Conservation (phyloP, 1,140 invertebrate species). For the Aplysia californica region DNA sequence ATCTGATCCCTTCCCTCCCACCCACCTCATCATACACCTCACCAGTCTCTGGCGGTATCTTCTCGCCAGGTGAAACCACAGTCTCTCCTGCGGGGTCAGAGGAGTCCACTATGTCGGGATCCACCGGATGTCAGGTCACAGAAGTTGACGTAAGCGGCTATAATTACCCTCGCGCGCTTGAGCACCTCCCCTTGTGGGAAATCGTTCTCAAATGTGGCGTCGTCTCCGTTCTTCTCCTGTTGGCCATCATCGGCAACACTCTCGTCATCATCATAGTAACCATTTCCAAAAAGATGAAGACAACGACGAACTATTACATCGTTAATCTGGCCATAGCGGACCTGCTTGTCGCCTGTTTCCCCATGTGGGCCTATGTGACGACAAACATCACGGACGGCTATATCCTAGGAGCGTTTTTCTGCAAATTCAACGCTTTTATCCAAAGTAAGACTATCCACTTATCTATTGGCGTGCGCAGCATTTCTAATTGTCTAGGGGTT, state of each 20-base stretch:
- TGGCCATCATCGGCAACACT: constrained; percentile 57
- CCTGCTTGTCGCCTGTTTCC: constrained; percentile 64
- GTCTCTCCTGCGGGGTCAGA: too few species aligned
- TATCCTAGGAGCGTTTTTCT: constrained; percentile 68
- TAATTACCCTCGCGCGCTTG: background rate
- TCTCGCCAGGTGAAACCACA: too few species aligned
- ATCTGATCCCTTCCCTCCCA: too few species aligned
- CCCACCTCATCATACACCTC: too few species aligned
- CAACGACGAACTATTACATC: constrained; percentile 86
- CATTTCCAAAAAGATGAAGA: constrained; percentile 67
- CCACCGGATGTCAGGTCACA: too few species aligned
- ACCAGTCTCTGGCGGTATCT: too few species aligned
- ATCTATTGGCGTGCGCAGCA: too few species aligned
- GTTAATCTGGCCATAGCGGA: constrained; percentile 84
- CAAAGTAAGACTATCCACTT: constrained; percentile 66
- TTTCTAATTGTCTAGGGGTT: too few species aligned
- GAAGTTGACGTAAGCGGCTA: constrained; percentile 2
- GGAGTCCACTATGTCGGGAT: too few species aligned
- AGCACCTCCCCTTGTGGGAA: constrained; percentile 39
- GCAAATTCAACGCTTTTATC: constrained; percentile 70
- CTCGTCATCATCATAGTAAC: constrained; percentile 54
- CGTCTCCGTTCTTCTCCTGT: constrained; percentile 41
- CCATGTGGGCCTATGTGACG: constrained; percentile 66
- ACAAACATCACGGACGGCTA: constrained; percentile 57
- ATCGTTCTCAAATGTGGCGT: constrained; percentile 47